These are phyloP conservation scores for Donacobius atricapilla DNA, from an alignment of 2,113 vertebrate genomes.

Conservation along the genomic window DNA sequence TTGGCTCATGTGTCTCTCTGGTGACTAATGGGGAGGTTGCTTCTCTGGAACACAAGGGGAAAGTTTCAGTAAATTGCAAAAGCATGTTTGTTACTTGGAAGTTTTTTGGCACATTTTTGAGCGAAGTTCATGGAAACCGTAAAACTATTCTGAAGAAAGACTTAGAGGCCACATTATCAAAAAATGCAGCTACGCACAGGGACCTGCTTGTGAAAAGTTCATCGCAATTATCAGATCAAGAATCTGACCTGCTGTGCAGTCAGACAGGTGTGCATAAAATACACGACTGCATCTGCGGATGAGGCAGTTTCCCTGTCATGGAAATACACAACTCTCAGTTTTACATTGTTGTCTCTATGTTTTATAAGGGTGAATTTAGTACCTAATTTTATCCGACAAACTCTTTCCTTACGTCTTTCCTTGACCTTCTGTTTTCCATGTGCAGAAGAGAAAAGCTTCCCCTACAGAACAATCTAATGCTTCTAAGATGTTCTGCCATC, in stretches of 20 bases:
- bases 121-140: constrained; percentile 69
- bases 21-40: constrained; percentile 81
- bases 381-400: not conserved
- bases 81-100: constrained; percentile 79
- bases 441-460: not conserved
- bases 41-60: constrained; percentile 75
- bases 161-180: constrained; percentile 34
- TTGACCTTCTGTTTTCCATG: not conserved
- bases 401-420: not conserved
- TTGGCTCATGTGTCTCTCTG: constrained; percentile 71
- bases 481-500: not conserved
- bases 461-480: not conserved
- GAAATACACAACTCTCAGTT: not conserved
- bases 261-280: constrained; percentile 20
- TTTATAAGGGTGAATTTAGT: not conserved
- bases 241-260: not conserved
- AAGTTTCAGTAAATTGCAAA: constrained; percentile 81
- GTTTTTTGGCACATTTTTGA: constrained; percentile 74
- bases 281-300: not conserved
- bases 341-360: not conserved
- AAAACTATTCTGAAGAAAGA: constrained; percentile 26
- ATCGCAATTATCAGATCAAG: not conserved
- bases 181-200: constrained; percentile 32
- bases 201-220: constrained; percentile 20
- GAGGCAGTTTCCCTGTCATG: not conserved